These are phyloP conservation scores for Petrophora chlorosata DNA, from an alignment of 2,888 invertebrate genomes.

Conservation along the genomic window DNA sequence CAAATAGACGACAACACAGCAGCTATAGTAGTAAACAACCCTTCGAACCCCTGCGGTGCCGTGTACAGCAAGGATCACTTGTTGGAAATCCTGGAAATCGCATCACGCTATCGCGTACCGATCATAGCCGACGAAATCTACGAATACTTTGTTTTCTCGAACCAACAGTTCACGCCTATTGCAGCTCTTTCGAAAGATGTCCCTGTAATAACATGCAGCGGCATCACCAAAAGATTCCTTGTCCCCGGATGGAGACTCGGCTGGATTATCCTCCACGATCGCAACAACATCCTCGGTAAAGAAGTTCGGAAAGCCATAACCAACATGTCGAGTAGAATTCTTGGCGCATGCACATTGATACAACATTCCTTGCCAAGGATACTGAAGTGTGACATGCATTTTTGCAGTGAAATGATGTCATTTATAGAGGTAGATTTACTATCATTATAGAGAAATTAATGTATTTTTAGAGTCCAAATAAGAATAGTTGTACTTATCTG, in stretches of 20 bases:
- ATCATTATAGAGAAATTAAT: not conserved
- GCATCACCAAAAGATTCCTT: conserved; percentile 96
- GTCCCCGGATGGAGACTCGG: conserved; percentile 99
- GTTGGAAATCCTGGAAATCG: conserved; percentile 89
- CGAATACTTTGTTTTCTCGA: conserved; percentile 95
- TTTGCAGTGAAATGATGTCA: conserved; percentile 87
- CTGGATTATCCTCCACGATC: conserved; percentile 97
- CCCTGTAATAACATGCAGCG: conserved; percentile 96
- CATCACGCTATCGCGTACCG: conserved; percentile 90
- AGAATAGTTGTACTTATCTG: too few species aligned
- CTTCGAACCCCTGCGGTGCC: conserved; percentile 98
- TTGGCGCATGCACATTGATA: conserved; percentile 94
- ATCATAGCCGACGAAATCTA: conserved; percentile 99
- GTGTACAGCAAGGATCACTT: conserved; percentile 93
- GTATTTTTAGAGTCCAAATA: too few species aligned
- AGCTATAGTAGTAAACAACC: conserved; percentile 96
- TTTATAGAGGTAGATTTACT: conserved; percentile 64
- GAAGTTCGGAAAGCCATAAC: conserved; percentile 74
- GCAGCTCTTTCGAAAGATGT: conserved; percentile 93
- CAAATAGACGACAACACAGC: conserved; percentile 95
- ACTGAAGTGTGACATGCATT: conserved; percentile 90
- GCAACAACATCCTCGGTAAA: conserved; percentile 85
- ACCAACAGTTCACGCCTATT: conserved; percentile 89
- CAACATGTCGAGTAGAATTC: conserved; percentile 91
- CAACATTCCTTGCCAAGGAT: conserved; percentile 96